Evolutionary conservation across 1,140 invertebrate species (phyloP).

Genomic region (Brachionus manjavacas): DNA sequence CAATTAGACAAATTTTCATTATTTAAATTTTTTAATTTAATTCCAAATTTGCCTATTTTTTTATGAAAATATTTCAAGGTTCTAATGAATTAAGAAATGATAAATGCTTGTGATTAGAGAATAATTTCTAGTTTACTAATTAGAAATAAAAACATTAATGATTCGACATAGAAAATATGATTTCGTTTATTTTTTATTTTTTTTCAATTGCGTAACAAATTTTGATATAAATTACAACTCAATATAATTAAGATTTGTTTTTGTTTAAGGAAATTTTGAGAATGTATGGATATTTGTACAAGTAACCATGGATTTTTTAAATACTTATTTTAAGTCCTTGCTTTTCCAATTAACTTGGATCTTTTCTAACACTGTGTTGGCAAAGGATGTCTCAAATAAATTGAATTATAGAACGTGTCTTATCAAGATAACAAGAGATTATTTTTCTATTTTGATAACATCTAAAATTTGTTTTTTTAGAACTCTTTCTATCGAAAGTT

Average conservation of each 20-base stretch:
- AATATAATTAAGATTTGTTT: neutral
- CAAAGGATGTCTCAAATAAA: neutral
- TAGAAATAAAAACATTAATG: neutral
- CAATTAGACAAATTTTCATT: too few species aligned
- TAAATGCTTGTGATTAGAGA: too few species aligned
- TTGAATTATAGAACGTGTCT: neutral
- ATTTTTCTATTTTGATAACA: neutral
- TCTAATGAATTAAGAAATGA: too few species aligned
- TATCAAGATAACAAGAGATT: neutral
- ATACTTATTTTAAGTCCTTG: neutral
- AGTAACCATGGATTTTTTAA: neutral
- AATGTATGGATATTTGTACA: neutral
- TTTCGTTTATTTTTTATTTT: neutral
- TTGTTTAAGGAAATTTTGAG: neutral
- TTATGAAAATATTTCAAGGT: too few species aligned
- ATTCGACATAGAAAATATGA: neutral
- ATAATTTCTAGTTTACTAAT: too few species aligned
- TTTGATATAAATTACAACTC: neutral
- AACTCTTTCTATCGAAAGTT: too few species aligned
- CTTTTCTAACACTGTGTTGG: too few species aligned
- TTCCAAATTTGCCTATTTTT: too few species aligned
- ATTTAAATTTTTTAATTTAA: too few species aligned
- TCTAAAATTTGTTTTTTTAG: neutral
- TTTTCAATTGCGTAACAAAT: neutral
- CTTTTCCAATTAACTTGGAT: neutral